Evolutionary conservation across 2,113 vertebrate genomes (phyloP).

Genomic region (Philantomba maxwellii): DNA sequence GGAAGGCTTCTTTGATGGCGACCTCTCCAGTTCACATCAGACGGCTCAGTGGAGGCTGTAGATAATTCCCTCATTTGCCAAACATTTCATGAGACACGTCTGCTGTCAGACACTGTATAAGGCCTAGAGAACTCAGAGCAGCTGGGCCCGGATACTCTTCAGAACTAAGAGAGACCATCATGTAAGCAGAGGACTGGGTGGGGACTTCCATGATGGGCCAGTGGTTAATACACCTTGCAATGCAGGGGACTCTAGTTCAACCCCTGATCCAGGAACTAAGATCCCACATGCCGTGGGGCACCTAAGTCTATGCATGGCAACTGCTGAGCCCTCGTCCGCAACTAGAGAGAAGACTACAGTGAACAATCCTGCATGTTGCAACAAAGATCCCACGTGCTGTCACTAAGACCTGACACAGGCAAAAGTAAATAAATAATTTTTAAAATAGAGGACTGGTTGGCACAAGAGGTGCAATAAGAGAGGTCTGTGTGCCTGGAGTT

Average conservation of each 20-base stretch:
- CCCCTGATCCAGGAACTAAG: background rate
- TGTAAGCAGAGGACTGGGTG: background rate
- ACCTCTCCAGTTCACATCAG: too few species aligned
- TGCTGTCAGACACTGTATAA: too few species aligned
- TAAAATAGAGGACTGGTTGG: background rate
- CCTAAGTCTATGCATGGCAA: background rate
- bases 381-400: background rate
- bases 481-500: background rate
- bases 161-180: background rate
- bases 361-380: background rate
- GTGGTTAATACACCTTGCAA: background rate
- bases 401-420: background rate
- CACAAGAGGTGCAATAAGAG: accelerated
- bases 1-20: background rate
- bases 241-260: background rate
- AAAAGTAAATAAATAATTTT: background rate
- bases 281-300: background rate
- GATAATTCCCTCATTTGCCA: background rate
- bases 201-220: background rate
- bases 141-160: background rate
- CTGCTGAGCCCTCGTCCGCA: background rate
- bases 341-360: background rate
- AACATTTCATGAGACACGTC: background rate
- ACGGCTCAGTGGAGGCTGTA: background rate
- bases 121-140: background rate